phyloP scores from a whole-genome alignment of 2,797 vertebrate species.

The Sebastes hubbsi region DNA sequence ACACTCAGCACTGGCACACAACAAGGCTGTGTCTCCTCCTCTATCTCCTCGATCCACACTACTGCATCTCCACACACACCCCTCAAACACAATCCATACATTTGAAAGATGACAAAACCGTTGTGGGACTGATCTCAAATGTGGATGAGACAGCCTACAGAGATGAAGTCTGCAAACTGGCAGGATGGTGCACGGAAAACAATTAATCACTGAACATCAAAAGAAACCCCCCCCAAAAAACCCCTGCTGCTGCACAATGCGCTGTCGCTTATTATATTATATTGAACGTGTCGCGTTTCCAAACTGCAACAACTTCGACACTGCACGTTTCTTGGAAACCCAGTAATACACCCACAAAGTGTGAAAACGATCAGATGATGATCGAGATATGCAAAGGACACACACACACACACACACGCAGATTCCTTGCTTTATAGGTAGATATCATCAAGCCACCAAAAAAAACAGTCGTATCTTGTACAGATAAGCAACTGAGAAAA shows the following conservation, averaged over 20 bases:
- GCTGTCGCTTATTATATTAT: too few relatives aligned
- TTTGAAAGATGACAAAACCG: background rate
- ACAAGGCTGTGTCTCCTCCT: too few relatives aligned
- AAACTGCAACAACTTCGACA: too few relatives aligned
- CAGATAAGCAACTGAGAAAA: background rate
- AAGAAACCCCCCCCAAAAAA: background rate
- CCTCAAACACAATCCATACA: background rate
- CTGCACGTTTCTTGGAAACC: too few relatives aligned
- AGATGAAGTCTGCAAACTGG: background rate
- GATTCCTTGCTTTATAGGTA: background rate
- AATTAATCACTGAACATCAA: background rate
- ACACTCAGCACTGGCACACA: too few relatives aligned
- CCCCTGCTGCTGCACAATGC: too few relatives aligned
- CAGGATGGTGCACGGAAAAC: background rate
- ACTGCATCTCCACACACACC: too few relatives aligned
- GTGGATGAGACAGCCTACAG: background rate
- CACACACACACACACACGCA: rapidly evolving
- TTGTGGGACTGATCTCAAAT: background rate
- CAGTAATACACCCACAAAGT: too few relatives aligned
- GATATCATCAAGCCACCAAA: background rate
- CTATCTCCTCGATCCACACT: too few relatives aligned
- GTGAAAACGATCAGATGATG: too few relatives aligned
- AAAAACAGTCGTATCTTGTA: background rate
- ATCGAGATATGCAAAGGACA: too few relatives aligned
- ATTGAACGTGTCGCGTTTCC: too few relatives aligned